These are phyloP conservation scores for Habrosyne pyritoides DNA, from an alignment of 2,888 invertebrate genomes.

Conservation along the genomic window DNA sequence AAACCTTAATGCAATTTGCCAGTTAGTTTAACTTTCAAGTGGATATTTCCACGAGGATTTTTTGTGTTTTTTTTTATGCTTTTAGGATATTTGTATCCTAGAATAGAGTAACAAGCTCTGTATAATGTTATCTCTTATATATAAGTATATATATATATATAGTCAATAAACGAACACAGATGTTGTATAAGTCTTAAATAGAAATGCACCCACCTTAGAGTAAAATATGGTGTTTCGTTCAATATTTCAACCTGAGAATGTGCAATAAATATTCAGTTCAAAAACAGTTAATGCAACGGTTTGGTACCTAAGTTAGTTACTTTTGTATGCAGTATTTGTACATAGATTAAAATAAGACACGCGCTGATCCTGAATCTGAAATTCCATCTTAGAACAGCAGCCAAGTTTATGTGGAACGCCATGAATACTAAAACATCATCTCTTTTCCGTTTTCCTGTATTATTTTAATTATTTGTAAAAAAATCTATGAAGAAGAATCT, in stretches of 20 bases:
- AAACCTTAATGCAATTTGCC: no score
- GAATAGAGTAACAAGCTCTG: no score
- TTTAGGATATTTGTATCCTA: no score
- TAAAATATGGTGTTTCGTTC: neutral
- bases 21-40: no score
- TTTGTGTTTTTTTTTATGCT: no score
- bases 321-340: neutral
- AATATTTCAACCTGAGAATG: neutral
- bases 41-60: no score
- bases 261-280: slow-evolving; percentile 2
- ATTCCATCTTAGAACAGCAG: neutral
- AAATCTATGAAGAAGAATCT: neutral
- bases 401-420: neutral
- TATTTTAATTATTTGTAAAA: neutral
- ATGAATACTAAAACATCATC: neutral
- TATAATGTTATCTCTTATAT: no score
- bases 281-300: neutral
- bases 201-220: neutral
- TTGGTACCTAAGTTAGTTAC: neutral
- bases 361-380: neutral
- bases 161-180: no score
- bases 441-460: neutral
- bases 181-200: no score
- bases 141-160: no score
- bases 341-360: neutral